Evolutionary conservation across 2,888 invertebrate genomes (phyloP).

Genomic region (Cheilosia variabilis): DNA sequence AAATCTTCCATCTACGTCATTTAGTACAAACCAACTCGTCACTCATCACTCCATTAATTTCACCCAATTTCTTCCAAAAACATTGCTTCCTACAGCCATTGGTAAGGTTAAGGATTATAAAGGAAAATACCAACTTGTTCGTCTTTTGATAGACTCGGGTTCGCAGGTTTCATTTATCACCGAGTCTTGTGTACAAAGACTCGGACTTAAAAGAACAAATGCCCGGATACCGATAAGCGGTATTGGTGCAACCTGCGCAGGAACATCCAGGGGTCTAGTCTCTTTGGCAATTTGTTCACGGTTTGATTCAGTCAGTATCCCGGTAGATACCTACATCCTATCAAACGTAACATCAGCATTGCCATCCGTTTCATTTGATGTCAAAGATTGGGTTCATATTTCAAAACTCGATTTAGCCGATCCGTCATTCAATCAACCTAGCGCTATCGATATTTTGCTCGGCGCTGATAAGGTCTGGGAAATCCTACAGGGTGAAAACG

Average conservation of each 20-base stretch:
- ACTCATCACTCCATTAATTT: slow-evolving; percentile 1
- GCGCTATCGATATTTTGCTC: slow-evolving; percentile 51
- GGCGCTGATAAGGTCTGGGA: no score
- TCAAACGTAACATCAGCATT: slow-evolving; percentile 5
- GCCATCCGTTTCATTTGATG: slow-evolving; percentile 4
- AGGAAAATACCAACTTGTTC: background rate
- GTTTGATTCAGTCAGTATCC: slow-evolving; percentile 11
- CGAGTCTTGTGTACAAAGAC: background rate
- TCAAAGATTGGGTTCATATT: slow-evolving; percentile 43
- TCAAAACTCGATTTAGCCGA: slow-evolving; percentile 40
- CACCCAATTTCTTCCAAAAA: background rate
- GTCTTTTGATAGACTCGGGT: slow-evolving; percentile 2
- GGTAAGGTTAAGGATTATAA: background rate
- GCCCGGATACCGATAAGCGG: slow-evolving; percentile 12
- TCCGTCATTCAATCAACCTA: slow-evolving; percentile 31
- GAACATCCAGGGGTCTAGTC: slow-evolving; percentile 10
- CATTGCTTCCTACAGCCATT: slow-evolving; percentile 21
- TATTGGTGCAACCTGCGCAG: slow-evolving; percentile 9
- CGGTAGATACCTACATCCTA: slow-evolving; percentile 31
- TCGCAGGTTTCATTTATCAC: slow-evolving; percentile 22
- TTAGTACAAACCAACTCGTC: background rate
- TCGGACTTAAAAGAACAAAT: background rate
- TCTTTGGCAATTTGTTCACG: slow-evolving; percentile 8
- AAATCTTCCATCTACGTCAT: no score
- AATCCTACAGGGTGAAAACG: slow-evolving; percentile 11